phyloP scores from a whole-genome alignment of 1,140 invertebrate species.

The Glossosoma conforme region DNA sequence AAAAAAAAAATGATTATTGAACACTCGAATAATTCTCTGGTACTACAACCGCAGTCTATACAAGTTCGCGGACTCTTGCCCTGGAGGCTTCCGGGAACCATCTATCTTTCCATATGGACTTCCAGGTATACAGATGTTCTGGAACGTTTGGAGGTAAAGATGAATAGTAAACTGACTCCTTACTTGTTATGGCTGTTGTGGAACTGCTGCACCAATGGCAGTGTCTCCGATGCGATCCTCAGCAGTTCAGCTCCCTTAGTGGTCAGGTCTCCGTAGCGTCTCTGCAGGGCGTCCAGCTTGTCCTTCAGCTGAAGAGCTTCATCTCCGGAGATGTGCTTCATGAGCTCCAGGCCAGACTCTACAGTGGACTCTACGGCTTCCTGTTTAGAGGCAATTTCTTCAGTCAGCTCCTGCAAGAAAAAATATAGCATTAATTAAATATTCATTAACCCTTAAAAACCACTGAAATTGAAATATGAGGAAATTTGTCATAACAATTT shows the following conservation, averaged over 20 bases:
- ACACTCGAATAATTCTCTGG: too few species aligned
- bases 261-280: conserved; percentile 84
- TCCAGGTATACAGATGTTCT: too few species aligned
- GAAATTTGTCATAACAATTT: too few species aligned
- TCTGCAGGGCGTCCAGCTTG: conserved; percentile 84
- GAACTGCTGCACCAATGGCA: conserved; percentile 91
- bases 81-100: too few species aligned
- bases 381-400: conserved; percentile 85
- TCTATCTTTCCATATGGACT: too few species aligned
- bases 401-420: conserved; percentile 65
- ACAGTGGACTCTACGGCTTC: conserved; percentile 84
- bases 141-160: too few species aligned
- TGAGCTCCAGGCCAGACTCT: conserved; percentile 83
- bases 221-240: conserved; percentile 79
- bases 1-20: too few species aligned
- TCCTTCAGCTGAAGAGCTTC: conserved; percentile 92
- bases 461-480: too few species aligned
- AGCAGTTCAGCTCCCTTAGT: conserved; percentile 79
- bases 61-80: too few species aligned
- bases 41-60: too few species aligned
- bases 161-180: too few species aligned
- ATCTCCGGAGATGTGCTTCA: conserved; percentile 91
- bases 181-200: conserved; percentile 75
- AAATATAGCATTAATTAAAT: not conserved
- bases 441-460: not conserved